Conservation (phyloP, 30 jellyfish, hydroid and myxozoan genomes). For the Chrysaora quinquecirrha region DNA sequence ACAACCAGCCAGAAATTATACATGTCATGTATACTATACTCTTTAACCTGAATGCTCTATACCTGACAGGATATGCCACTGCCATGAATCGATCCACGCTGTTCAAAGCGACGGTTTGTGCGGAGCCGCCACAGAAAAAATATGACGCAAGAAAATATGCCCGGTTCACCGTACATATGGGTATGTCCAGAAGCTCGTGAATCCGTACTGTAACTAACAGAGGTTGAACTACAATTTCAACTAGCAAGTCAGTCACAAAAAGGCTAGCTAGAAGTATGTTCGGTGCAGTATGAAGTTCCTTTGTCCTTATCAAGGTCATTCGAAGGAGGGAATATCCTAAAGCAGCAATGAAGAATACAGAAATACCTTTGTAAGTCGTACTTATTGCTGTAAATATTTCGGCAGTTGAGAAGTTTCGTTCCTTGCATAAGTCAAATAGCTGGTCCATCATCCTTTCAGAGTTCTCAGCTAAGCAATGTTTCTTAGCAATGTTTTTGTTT, state of each 20-base stretch:
- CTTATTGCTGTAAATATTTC: background rate
- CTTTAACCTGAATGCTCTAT: background rate
- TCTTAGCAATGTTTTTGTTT: no score
- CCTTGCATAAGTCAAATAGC: background rate
- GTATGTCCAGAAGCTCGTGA: background rate
- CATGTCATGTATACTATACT: background rate
- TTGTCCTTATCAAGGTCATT: background rate
- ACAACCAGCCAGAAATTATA: background rate
- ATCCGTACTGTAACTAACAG: slow-evolving; percentile 3
- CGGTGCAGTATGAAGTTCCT: background rate
- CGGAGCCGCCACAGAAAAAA: slow-evolving; percentile 31
- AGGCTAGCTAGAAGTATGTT: background rate
- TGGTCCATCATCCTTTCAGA: no score
- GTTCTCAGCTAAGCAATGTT: no score
- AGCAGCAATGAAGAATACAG: background rate
- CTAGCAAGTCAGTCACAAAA: slow-evolving; percentile 19
- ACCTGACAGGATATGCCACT: slow-evolving; percentile 9
- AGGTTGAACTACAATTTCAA: slow-evolving; percentile 13
- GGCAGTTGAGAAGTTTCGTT: background rate
- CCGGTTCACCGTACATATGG: slow-evolving; percentile 9
- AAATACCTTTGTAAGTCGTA: background rate
- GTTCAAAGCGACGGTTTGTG: background rate
- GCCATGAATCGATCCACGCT: slow-evolving; percentile 39
- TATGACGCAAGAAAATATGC: background rate
- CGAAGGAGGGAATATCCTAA: background rate